These are phyloP conservation scores for Oryzias celebensis DNA, from an alignment of 2,113 vertebrate genomes.

Conservation along the genomic window DNA sequence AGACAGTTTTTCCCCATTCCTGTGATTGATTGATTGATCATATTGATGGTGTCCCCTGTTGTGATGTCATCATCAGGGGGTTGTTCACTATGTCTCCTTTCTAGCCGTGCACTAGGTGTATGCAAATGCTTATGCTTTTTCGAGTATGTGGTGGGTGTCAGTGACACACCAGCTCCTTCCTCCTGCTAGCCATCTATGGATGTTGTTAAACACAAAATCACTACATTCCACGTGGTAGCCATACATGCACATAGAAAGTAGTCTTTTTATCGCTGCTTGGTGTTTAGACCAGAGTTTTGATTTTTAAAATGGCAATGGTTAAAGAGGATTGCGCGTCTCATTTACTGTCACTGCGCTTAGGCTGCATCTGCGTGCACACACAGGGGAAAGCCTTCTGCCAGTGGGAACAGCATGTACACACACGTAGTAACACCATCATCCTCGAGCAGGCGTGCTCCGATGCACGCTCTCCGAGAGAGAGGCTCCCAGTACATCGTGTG, in stretches of 20 bases:
- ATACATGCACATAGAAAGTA: slow-evolving; percentile 45
- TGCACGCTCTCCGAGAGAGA: neutral
- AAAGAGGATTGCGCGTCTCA: too few relatives aligned
- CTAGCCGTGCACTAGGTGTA: too few relatives aligned
- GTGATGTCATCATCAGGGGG: too few relatives aligned
- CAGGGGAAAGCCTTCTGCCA: neutral
- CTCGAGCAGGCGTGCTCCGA: neutral
- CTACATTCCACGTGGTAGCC: slow-evolving; percentile 25
- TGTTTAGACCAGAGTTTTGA: too few relatives aligned
- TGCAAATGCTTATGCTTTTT: too few relatives aligned
- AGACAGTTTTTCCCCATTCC: too few relatives aligned
- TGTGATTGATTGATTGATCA: too few relatives aligned
- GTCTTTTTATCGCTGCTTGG: too few relatives aligned
- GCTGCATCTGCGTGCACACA: neutral
- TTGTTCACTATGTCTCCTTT: too few relatives aligned
- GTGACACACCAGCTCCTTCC: slow-evolving; percentile 29
- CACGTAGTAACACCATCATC: neutral
- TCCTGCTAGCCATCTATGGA: slow-evolving; percentile 63
- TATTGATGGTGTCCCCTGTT: too few relatives aligned
- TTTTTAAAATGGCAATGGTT: too few relatives aligned
- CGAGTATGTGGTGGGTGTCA: neutral
- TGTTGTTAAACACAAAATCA: slow-evolving; percentile 11
- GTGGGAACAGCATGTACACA: neutral
- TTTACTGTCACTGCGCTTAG: too few relatives aligned
- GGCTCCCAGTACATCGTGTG: neutral